Conservation (phyloP, 1,140 invertebrate genomes). For the Diabrotica undecimpunctata region DNA sequence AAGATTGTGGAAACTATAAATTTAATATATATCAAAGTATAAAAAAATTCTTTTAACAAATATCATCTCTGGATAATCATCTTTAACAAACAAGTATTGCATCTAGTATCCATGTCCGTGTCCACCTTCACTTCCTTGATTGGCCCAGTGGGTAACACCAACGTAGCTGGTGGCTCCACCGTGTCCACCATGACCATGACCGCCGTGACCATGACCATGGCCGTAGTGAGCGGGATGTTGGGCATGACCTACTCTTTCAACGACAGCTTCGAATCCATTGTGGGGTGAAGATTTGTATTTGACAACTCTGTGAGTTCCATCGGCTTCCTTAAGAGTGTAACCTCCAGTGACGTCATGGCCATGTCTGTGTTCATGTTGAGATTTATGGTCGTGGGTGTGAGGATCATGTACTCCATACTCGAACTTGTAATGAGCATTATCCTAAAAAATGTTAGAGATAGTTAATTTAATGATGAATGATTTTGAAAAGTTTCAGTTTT, state of each 20-base stretch:
- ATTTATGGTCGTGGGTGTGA: slow-evolving; percentile 50
- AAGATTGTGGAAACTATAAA: too few relatives aligned
- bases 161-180: slow-evolving; percentile 23
- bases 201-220: slow-evolving; percentile 10
- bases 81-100: too few relatives aligned
- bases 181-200: slow-evolving; percentile 15
- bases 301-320: slow-evolving; percentile 48
- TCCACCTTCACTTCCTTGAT: slow-evolving; percentile 10
- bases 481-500: too few relatives aligned
- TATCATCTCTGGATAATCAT: too few relatives aligned
- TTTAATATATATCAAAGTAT: too few relatives aligned
- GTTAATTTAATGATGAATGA: too few relatives aligned
- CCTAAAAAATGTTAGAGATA: not conserved
- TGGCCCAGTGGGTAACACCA: slow-evolving; percentile 26
- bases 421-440: slow-evolving; percentile 45
- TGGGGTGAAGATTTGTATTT: slow-evolving; percentile 48
- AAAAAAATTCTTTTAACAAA: too few relatives aligned
- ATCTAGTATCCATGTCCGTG: not conserved
- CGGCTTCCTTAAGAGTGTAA: slow-evolving; percentile 48
- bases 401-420: slow-evolving; percentile 50
- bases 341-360: slow-evolving; percentile 49
- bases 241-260: slow-evolving; percentile 19
- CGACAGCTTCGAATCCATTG: slow-evolving; percentile 43
- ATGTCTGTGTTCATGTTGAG: slow-evolving; percentile 50
- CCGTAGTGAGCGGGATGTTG: slow-evolving; percentile 3